Percentiles rank a stretch among this genome's conserved stretches.
Evolutionary conservation across 2,888 invertebrate species (phyloP).

Genomic region (Eupithecia subumbrata): DNA sequence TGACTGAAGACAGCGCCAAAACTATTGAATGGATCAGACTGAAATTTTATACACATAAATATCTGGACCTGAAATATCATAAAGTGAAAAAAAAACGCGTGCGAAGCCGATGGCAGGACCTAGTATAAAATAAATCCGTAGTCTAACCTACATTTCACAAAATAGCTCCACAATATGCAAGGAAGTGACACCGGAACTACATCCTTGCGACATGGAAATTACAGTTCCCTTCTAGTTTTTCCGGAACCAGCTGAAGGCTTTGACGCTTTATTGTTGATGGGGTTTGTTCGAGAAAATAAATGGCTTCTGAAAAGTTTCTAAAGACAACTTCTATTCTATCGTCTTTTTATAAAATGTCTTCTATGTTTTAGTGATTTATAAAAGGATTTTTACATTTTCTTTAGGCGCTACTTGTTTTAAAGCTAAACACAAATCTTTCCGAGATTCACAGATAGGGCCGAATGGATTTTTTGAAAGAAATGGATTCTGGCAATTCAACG

Average conservation of each 20-base stretch:
- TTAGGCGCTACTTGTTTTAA: background rate
- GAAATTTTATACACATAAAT: background rate
- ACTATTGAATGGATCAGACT: too few species aligned
- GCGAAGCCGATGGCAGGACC: background rate
- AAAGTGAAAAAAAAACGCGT: background rate
- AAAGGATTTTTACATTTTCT: background rate
- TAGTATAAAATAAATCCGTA: background rate
- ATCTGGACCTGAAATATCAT: too few species aligned
- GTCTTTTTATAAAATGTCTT: background rate
- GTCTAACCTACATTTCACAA: background rate
- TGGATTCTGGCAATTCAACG: too few species aligned
- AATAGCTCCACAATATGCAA: slow-evolving; percentile 3
- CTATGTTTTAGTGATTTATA: background rate
- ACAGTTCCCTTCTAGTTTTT: slow-evolving; percentile 11
- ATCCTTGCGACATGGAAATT: slow-evolving; percentile 19
- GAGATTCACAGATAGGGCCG: background rate
- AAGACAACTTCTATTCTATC: background rate
- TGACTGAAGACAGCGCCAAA: too few species aligned
- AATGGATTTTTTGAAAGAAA: too few species aligned
- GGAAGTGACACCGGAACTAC: slow-evolving; percentile 1
- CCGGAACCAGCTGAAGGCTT: slow-evolving; percentile 5
- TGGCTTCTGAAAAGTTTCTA: background rate
- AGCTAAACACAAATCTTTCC: too few species aligned
- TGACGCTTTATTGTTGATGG: slow-evolving; percentile 10
- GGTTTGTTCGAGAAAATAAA: slow-evolving; percentile 3